Evolutionary conservation across 2,888 invertebrate species (phyloP), one percentile per base, ranked within the genome.

Genomic region (Erebia aethiops): DNA sequence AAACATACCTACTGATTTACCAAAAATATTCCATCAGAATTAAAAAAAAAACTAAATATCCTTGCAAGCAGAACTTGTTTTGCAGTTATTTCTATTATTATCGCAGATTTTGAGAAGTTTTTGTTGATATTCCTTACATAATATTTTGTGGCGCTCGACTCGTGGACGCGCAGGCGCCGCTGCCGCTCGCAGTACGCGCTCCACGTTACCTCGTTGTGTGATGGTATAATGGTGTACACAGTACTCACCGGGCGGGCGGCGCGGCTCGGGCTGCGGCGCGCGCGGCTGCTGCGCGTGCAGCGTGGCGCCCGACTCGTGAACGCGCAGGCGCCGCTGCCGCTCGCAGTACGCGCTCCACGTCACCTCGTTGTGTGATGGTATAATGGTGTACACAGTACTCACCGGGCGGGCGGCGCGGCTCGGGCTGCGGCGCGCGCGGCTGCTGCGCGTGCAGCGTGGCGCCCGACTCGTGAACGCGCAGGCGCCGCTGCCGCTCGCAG

Each of bases 331-430:
- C 81, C 97, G 97, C 85, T 98, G 98, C 11, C 97, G 94, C 84
- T 99, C 99, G 88, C 99, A 99, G 89, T 99, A 99, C 4, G 98
- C 97, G 75, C 97, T 96, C 99, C 99, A 99, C 0, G 99, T 98
- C 78, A 99, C 99, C 90, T 99, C 99, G 81, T 98, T 99, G 87
- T 41, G 21, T 21, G 21, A 21, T 21, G 21, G 21, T 21, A 21
- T 21, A 21, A 35, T 35, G 35, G 35, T 4, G 9, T 2, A 54
- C 10, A 64, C 35, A 35, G 1, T 13, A 57, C 46, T 14, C 43
- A 87, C 89, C 88, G 9, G 82, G 77, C 7, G 81, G 83, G 7
- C 96, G 93, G 75, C 95, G 92, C 58, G 94, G 70, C 70, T 89
- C 90, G 0, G 84, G 84, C 65, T 78, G 76, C 10, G 85, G 84